These are phyloP conservation scores for Mesocentrotus franciscanus DNA, from an alignment of 53 echinoderm and acorn worm species.

Conservation along the genomic window DNA sequence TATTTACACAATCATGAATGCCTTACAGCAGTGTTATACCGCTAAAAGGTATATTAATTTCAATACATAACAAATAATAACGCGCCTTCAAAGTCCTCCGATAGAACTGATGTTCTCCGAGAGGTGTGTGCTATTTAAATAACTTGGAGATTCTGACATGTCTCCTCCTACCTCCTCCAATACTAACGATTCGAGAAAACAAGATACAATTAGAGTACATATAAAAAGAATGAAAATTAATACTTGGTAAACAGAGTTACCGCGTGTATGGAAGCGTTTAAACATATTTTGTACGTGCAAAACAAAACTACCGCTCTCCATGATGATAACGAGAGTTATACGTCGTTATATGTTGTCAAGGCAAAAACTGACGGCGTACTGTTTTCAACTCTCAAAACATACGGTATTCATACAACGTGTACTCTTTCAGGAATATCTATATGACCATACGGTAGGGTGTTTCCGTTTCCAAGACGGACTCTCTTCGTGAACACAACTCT, in stretches of 20 bases:
- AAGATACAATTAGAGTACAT: not conserved
- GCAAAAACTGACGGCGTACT: not conserved
- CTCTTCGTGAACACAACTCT: slow-evolving; percentile 50
- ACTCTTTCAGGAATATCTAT: not conserved
- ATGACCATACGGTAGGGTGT: slow-evolving; percentile 44
- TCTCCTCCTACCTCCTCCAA: not conserved
- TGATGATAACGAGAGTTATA: not conserved
- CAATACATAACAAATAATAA: not conserved
- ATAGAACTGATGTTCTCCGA: no score
- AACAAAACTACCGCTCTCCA: not conserved
- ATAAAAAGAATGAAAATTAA: slow-evolving; percentile 7
- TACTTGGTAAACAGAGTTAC: not conserved
- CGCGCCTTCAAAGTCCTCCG: not conserved
- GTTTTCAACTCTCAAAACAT: not conserved
- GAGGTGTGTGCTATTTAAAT: not conserved
- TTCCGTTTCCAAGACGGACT: not conserved
- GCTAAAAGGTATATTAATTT: not conserved
- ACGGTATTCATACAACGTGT: no score
- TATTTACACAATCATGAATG: no score
- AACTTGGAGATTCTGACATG: not conserved
- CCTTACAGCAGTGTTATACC: not conserved
- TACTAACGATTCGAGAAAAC: not conserved
- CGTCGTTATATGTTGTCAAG: not conserved
- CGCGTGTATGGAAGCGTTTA: not conserved
- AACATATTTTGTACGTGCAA: not conserved